phyloP scores from a whole-genome alignment of 2,113 vertebrate species.

The Microtus pennsylvanicus region DNA sequence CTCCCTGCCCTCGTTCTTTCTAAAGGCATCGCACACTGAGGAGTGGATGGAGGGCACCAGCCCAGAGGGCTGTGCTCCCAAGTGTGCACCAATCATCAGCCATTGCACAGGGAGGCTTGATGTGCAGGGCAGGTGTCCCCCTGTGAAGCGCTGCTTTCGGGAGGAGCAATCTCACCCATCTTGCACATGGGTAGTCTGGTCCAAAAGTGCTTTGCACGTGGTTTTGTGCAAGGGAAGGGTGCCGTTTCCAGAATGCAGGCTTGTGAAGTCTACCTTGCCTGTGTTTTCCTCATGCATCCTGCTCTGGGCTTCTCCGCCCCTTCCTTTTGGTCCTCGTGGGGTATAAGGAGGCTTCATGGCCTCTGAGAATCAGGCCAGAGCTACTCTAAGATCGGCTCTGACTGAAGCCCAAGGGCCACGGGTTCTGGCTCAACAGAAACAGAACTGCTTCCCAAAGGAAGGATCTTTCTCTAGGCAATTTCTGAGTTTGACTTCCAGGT shows the following conservation, averaged over 20 bases:
- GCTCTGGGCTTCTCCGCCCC: not conserved
- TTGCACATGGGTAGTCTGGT: not conserved
- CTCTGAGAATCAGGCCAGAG: not conserved
- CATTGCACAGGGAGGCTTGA: not conserved
- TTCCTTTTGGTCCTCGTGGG: not conserved
- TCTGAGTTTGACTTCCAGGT: not conserved
- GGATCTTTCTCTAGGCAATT: not conserved
- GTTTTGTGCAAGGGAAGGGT: not conserved
- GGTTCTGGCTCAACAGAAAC: not conserved
- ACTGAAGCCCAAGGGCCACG: not conserved
- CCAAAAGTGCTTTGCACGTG: not conserved
- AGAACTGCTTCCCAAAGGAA: conserved; percentile 23
- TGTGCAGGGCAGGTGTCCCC: not conserved
- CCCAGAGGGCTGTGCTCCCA: no score
- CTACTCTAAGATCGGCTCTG: not conserved
- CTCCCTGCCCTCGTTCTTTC: not conserved
- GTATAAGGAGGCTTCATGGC: not conserved
- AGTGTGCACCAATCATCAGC: not conserved
- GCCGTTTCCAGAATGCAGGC: not conserved
- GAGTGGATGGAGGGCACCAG: not conserved
- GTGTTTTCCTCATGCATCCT: not conserved
- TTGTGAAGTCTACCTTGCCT: not conserved
- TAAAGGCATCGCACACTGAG: not conserved
- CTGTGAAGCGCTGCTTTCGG: not conserved
- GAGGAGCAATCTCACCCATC: not conserved